Base-by-base conservation (phyloP, 2,113 vertebrate species). In the Anhinga rufa region DNA sequence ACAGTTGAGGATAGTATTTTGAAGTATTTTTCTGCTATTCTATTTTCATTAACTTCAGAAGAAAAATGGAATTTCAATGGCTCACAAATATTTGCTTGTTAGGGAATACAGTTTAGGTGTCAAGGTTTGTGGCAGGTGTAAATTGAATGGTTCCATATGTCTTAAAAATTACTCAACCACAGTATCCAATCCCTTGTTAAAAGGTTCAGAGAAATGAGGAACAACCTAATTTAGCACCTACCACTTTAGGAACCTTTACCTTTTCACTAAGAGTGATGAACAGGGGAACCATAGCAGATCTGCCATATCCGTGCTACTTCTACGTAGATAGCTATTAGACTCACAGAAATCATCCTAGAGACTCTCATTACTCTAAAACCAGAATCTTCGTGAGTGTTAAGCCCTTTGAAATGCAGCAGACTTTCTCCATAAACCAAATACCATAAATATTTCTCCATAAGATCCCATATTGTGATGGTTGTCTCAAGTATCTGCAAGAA, bases 211-310 rank as follows among this genome's bases (percentile, higher is more conserved):
- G 83, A 93, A 82, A 91, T 82, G 38, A n/a, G 52, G 52, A 92
- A 21, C 42, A 68, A 36, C 20, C 32, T 60, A 75, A 75, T 89
- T 92, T 84, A 82, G 32, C 61, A 92, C 64, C 83, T 48, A 9
- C 91, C 83, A 72, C 34, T 92, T 91, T 1, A 89, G 61, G 42
- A 95, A 34, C 36, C 55, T 86, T 70, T 88, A 10, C 29, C 38
- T 95, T 95, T 91, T 78, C 61, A 60, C 65, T 40, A 12, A 91
- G 93, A 95, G 60, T 64, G 77, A 91, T 93, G 80, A 75, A 17
- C 19, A 60, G 74, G 78, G 19, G 48, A 75, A 14, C 77, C 15
- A 8, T 46, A 79, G 55, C 82, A 81, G 68, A 77, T 86, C 64
- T 95, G 81, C 89, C 81, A 89, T 19, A 82, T 14, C 61, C 36